Evolutionary conservation across 1,140 invertebrate species (phyloP), one percentile per base, ranked within the genome.

Genomic region (Drosophila subobscura): DNA sequence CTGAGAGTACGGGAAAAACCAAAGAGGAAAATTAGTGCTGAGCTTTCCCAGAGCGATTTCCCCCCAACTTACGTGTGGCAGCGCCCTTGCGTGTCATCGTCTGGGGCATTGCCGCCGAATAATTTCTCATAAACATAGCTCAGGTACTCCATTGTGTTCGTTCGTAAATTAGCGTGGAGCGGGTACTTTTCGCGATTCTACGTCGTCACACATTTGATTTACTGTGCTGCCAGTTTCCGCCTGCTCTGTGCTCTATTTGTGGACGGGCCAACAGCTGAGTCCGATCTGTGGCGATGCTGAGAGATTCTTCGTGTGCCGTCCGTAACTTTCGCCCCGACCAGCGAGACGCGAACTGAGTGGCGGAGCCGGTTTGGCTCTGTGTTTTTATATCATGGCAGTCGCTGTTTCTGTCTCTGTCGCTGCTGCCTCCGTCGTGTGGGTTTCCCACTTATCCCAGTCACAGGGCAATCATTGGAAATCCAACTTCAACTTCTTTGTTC

Each of bases 141-240:
- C 42, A 91, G 72, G 70, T 88, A 91, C 47, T 91, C 89, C 89
- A 91, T 91, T 84, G 76, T 90, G 52, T 77, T 61, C 63, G 53
- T 77, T 61, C 63, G 53, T 53, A 72, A 72, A 81, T 68, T 63
- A 67, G 66, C 58, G 60, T 20, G 41, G 23, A 4, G 16, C 5
- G 29, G 64, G 42, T 42, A 47, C 40, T 67, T 68, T 68, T 68
- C 20, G 51, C 66, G 66, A 51, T 67, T 81, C 73, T 46, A 58
- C 57, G 25, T 42, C 23, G 12, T 2, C 20, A 49, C 23, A 14
- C 12, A 20, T 50, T 63, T 51, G 66, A 55, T 63, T 50, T 25
- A 53, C 46, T 40, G 12, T 5, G 23, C 14, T 4, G 33, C 3
- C 33, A 12, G 33, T 37, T 37, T 10, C 33, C 33, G 33, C 33